phyloP scores from a whole-genome alignment of 2,797 vertebrate genomes.

The Sebastolobus altivelis region DNA sequence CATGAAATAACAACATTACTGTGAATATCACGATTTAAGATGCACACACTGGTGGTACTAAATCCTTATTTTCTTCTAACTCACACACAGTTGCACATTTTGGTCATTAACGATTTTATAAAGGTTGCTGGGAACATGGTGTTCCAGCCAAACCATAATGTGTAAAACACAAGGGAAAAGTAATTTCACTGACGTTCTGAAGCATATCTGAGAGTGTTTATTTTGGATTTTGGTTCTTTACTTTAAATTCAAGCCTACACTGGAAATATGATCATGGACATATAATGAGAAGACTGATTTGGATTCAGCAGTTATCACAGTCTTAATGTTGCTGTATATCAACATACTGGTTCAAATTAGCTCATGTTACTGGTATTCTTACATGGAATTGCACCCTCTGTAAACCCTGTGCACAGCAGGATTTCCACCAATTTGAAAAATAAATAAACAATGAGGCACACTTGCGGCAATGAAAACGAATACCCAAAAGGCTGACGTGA shows the following conservation, averaged over 20 bases:
- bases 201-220: neutral
- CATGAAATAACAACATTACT: neutral
- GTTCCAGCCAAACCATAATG: neutral
- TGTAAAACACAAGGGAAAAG: neutral
- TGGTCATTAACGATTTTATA: neutral
- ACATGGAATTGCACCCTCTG: neutral
- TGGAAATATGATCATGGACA: neutral
- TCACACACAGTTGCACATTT: neutral
- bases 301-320: neutral
- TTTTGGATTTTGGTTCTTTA: neutral
- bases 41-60: neutral
- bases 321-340: neutral
- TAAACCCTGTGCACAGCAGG: slow-evolving; percentile 1
- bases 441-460: slow-evolving; percentile 53
- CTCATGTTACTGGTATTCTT: neutral
- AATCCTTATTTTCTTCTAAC: slow-evolving; percentile 8
- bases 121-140: neutral
- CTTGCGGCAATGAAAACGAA: slow-evolving; percentile 44
- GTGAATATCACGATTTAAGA: neutral
- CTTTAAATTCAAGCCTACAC: neutral
- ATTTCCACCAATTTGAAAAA: slow-evolving; percentile 11
- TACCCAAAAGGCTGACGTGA: slow-evolving; percentile 52
- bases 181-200: neutral
- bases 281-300: neutral
- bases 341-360: neutral